Percentiles rank a stretch among this genome's conserved stretches.
phyloP scores from a whole-genome alignment of 2,113 vertebrate genomes.

The Bucco capensis region DNA sequence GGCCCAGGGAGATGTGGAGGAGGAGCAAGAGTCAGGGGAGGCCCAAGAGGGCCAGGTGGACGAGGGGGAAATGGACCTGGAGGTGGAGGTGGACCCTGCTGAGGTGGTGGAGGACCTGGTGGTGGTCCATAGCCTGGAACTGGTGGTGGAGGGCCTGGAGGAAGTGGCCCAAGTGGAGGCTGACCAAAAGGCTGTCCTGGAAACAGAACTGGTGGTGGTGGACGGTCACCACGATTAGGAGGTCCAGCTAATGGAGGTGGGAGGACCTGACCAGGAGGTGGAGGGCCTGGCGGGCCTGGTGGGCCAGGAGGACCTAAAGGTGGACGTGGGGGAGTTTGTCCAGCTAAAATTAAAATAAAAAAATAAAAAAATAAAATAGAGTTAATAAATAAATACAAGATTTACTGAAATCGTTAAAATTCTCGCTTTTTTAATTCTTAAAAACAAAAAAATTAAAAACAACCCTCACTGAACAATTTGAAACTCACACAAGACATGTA shows the following conservation, averaged over 20 bases:
- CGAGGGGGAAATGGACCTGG: slow-evolving; percentile 93
- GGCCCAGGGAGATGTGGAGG: slow-evolving; percentile 96
- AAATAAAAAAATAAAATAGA: neutral
- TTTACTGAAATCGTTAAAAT: neutral
- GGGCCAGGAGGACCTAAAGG: slow-evolving; percentile 92
- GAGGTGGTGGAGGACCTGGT: slow-evolving; percentile 92
- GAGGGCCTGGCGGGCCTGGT: slow-evolving; percentile 91
- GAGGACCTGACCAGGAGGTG: slow-evolving; percentile 93
- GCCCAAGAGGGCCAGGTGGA: slow-evolving; percentile 91
- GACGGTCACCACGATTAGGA: slow-evolving; percentile 93
- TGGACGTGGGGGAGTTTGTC: slow-evolving; percentile 93
- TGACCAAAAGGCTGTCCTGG: slow-evolving; percentile 96
- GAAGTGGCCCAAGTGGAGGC: slow-evolving; percentile 91
- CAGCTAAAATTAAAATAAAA: slow-evolving; percentile 72
- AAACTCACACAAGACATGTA: neutral
- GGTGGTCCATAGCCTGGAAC: slow-evolving; percentile 91
- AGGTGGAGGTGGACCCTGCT: slow-evolving; percentile 91
- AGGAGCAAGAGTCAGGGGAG: slow-evolving; percentile 92
- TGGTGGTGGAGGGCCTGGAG: slow-evolving; percentile 94
- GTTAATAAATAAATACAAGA: neutral
- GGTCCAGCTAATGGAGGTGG: slow-evolving; percentile 90
- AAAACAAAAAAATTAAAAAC: neutral
- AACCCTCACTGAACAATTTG: neutral
- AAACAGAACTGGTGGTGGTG: slow-evolving; percentile 95
- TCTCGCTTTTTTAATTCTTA: neutral